Conservation (phyloP, 2,888 invertebrate genomes). For the Esperia sulphurella region DNA sequence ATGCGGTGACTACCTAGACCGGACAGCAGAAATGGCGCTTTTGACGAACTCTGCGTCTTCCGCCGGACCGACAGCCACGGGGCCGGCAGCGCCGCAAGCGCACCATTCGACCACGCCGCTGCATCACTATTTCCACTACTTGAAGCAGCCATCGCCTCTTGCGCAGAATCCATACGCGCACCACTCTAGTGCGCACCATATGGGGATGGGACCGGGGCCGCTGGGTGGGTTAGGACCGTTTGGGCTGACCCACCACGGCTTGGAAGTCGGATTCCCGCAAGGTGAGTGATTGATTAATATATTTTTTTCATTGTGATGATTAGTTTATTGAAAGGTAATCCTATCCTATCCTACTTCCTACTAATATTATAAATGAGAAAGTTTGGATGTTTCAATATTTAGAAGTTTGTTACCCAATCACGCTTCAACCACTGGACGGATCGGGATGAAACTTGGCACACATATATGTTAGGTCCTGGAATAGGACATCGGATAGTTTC, state of each 20-base stretch:
- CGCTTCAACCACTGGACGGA: no score
- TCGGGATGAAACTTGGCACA: no score
- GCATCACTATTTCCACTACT: conserved; percentile 78
- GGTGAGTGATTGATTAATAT: conserved; percentile 41
- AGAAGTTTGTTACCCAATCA: no score
- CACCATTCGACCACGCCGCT: conserved; percentile 76
- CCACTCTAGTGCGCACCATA: conserved; percentile 70
- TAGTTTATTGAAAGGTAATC: neutral
- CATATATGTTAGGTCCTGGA: no score
- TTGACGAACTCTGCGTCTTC: conserved; percentile 65
- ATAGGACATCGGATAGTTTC: no score
- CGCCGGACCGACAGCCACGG: conserved; percentile 55
- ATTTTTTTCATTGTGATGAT: neutral
- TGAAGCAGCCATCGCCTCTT: conserved; percentile 76
- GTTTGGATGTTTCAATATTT: no score
- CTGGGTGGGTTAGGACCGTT: conserved; percentile 72
- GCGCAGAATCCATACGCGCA: conserved; percentile 72
- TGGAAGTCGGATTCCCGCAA: conserved; percentile 75
- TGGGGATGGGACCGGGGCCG: conserved; percentile 77
- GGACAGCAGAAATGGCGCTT: conserved; percentile 58
- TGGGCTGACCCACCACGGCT: conserved; percentile 66
- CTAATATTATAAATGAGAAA: no score
- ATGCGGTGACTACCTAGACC: conserved; percentile 57
- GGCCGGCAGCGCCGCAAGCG: conserved; percentile 61
- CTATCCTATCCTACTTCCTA: no score